These are phyloP conservation scores for Hydropsyche betteni DNA, from an alignment of 2,888 invertebrate species.

Conservation along the genomic window DNA sequence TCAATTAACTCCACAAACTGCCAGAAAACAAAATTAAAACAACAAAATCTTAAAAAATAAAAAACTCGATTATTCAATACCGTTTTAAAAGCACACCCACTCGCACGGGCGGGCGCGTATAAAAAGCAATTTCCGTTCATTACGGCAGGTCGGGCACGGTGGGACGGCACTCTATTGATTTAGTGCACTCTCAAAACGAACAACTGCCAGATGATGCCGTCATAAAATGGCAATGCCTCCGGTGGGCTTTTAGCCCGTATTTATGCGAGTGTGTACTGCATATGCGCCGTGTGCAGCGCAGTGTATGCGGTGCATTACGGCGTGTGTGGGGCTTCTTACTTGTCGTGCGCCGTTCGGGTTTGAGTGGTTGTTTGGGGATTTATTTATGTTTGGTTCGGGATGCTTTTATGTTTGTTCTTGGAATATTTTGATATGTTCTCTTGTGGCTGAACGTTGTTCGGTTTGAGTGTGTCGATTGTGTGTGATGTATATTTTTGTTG, in stretches of 20 bases:
- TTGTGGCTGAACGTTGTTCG: too few relatives aligned
- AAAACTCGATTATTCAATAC: too few relatives aligned
- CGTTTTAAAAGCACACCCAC: background rate
- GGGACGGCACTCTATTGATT: conserved; percentile 44
- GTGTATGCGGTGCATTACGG: background rate
- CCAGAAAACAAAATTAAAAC: too few relatives aligned
- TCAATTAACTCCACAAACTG: too few relatives aligned
- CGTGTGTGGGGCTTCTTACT: background rate
- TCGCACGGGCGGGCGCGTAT: background rate
- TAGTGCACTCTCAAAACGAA: conserved; percentile 44
- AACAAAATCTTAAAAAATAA: too few relatives aligned
- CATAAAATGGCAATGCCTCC: conserved; percentile 44
- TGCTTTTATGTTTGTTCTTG: too few relatives aligned
- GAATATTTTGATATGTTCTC: too few relatives aligned
- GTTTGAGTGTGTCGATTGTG: too few relatives aligned
- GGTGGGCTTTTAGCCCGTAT: conserved; percentile 46
- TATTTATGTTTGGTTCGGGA: too few relatives aligned
- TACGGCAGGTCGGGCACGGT: conserved; percentile 35
- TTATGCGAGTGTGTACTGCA: conserved; percentile 35
- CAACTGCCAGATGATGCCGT: conserved; percentile 48
- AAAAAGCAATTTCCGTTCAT: conserved; percentile 39
- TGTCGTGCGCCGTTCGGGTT: background rate
- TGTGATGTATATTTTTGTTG: too few relatives aligned
- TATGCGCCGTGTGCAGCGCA: background rate
- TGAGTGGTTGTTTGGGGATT: background rate